These are phyloP conservation scores for Lydus trimaculatus DNA, from an alignment of 2,888 invertebrate genomes.

Conservation along the genomic window DNA sequence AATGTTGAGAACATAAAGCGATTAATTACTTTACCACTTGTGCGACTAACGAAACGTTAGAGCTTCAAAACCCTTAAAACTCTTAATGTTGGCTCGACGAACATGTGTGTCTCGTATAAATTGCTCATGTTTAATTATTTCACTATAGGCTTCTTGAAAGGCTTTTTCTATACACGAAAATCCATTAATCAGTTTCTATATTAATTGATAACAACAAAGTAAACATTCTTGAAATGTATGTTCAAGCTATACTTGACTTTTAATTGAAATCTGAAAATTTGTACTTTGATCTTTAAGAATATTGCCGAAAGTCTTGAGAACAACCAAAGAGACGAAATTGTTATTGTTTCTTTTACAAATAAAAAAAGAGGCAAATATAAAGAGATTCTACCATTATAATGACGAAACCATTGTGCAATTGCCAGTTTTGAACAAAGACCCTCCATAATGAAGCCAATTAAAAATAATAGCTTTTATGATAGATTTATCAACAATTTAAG, in stretches of 20 bases:
- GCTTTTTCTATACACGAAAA: neutral
- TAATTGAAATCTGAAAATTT: neutral
- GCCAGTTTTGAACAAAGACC: slow-evolving; percentile 15
- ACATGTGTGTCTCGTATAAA: slow-evolving; percentile 7
- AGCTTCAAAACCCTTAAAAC: neutral
- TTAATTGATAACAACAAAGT: neutral
- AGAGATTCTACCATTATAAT: slow-evolving; percentile 14
- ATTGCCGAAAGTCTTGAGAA: neutral
- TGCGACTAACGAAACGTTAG: neutral
- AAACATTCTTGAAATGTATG: neutral
- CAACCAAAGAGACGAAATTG: neutral
- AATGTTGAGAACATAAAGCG: slow-evolving; percentile 8
- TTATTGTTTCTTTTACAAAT: neutral
- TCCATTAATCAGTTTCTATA: neutral
- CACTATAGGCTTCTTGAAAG: neutral
- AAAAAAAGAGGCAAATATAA: neutral
- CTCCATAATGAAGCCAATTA: slow-evolving; percentile 20
- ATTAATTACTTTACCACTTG: slow-evolving; percentile 10
- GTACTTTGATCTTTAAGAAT: neutral
- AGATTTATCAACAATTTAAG: slow-evolving; percentile 15
- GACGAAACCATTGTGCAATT: slow-evolving; percentile 21
- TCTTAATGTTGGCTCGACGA: slow-evolving; percentile 5
- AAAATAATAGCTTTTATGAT: slow-evolving; percentile 22
- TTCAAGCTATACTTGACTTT: neutral
- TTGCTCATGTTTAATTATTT: slow-evolving; percentile 5